Evolutionary conservation across 2,888 invertebrate species (phyloP).

Genomic region (Sarcophaga subvicina): DNA sequence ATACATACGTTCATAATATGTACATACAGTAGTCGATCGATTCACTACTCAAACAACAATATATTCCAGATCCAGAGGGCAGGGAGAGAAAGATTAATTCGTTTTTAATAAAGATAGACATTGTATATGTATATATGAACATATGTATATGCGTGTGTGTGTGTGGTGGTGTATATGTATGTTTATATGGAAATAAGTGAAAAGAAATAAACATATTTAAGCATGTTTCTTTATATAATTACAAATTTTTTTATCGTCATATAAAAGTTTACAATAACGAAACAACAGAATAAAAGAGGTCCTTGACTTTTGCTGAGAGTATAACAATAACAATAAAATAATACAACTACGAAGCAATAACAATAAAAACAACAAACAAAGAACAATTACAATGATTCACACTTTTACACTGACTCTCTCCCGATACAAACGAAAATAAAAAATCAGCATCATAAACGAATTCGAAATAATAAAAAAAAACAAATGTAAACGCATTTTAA

Average conservation of each 20-base stretch:
- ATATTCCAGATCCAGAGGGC: not conserved
- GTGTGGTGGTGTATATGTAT: not conserved
- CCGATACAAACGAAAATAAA: not conserved
- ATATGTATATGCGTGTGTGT: not conserved
- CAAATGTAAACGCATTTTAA: constrained; percentile 37
- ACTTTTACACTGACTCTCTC: not conserved
- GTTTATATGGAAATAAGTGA: constrained; percentile 34
- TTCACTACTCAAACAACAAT: not conserved
- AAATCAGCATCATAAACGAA: constrained; percentile 8
- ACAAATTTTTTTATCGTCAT: constrained; percentile 51
- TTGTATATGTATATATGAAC: constrained; percentile 4
- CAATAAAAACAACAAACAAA: constrained; percentile 53
- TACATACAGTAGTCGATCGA: not conserved
- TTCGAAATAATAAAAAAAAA: not conserved
- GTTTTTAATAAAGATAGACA: not conserved
- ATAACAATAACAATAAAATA: constrained; percentile 53
- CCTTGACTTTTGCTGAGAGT: constrained; percentile 67
- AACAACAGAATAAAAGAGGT: constrained; percentile 42
- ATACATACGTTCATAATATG: no score
- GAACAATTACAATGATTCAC: constrained; percentile 51
- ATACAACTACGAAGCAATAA: constrained; percentile 34
- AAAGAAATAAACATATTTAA: constrained; percentile 1
- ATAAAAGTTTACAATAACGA: constrained; percentile 57
- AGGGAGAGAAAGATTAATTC: not conserved
- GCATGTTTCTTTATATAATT: constrained; percentile 11